A percentile compares a stretch with the other conserved stretches of the same genome.
Evolutionary conservation across 2,888 invertebrate genomes (phyloP).

Genomic region (Patella caerulea): DNA sequence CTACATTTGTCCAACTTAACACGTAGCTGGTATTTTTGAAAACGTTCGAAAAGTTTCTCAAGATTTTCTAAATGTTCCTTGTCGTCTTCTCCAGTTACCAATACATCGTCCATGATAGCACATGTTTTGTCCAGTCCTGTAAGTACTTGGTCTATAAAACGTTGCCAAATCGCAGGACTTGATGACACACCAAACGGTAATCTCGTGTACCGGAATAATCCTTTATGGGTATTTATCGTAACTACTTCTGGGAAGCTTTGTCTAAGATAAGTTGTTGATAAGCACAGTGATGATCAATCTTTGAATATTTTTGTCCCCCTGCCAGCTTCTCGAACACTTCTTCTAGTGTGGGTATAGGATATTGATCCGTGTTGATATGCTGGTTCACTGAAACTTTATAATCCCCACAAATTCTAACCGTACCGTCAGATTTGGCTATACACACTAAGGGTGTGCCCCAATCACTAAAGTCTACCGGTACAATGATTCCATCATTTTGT

Average conservation of each 20-base stretch:
- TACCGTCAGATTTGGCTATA: slow-evolving; percentile 28
- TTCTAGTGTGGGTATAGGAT: slow-evolving; percentile 46
- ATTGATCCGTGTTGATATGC: slow-evolving; percentile 24
- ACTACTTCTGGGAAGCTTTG: neutral
- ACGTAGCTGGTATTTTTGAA: slow-evolving; percentile 19
- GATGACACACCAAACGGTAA: slow-evolving; percentile 50
- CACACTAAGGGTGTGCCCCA: slow-evolving; percentile 37
- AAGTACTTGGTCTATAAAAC: slow-evolving; percentile 58
- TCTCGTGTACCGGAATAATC: slow-evolving; percentile 25
- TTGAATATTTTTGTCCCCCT: slow-evolving; percentile 16
- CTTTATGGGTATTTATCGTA: slow-evolving; percentile 4
- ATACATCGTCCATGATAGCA: slow-evolving; percentile 40
- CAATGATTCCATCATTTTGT: slow-evolving; percentile 23
- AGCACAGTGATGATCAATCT: slow-evolving; percentile 31
- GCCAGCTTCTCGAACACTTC: slow-evolving; percentile 40
- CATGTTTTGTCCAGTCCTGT: slow-evolving; percentile 28
- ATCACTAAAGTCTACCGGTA: slow-evolving; percentile 27
- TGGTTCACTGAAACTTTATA: slow-evolving; percentile 37
- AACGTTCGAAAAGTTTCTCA: slow-evolving; percentile 13
- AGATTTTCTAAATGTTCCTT: slow-evolving; percentile 24
- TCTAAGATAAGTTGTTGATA: slow-evolving; percentile 10
- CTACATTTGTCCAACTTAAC: slow-evolving; percentile 16
- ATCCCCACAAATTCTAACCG: slow-evolving; percentile 37
- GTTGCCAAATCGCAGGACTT: slow-evolving; percentile 45
- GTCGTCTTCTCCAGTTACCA: slow-evolving; percentile 25